A percentile compares a stretch with the other conserved stretches of the same genome.
These are phyloP conservation scores for Lagocephalus sceleratus DNA, from an alignment of 2,797 vertebrate genomes.

Conservation along the genomic window DNA sequence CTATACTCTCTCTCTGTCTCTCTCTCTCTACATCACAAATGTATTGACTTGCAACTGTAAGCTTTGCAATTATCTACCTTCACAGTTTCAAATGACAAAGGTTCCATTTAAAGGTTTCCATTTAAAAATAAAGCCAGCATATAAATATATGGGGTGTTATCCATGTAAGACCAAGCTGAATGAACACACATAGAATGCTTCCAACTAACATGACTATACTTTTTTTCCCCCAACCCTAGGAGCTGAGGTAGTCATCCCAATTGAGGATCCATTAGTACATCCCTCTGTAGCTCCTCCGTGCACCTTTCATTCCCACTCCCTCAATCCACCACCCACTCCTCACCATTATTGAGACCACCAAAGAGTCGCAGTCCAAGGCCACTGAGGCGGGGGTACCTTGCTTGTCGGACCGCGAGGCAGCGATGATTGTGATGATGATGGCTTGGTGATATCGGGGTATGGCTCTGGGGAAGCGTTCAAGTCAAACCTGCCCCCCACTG, in stretches of 20 bases:
- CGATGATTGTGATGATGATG: conserved; percentile 99
- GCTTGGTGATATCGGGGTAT: conserved; percentile 99
- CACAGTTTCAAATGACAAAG: too few relatives aligned
- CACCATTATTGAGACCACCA: conserved; percentile 99
- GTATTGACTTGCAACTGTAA: too few relatives aligned
- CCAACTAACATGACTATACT: conserved; percentile 58
- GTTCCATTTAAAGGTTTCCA: too few relatives aligned
- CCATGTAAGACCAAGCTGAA: background rate
- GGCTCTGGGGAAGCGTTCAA: conserved; percentile 99
- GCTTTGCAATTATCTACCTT: too few relatives aligned
- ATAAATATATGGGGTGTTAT: background rate
- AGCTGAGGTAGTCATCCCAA: conserved; percentile 98
- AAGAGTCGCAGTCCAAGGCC: conserved; percentile 99
- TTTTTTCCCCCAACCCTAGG: conserved; percentile 83
- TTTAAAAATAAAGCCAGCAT: too few relatives aligned
- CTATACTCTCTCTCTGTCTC: too few relatives aligned
- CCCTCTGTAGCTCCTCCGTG: conserved; percentile 92
- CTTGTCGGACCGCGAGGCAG: conserved; percentile 98
- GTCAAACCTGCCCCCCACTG: conserved; percentile 98
- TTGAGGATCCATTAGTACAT: conserved; percentile 97
- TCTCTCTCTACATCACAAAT: too few relatives aligned
- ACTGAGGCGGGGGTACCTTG: conserved; percentile 99
- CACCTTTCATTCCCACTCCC: conserved; percentile 95
- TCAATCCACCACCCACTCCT: conserved; percentile 95
- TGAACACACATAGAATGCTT: background rate